A percentile compares a stretch with the other conserved stretches of the same genome.
phyloP scores from a whole-genome alignment of 2,888 invertebrate species.

The Willowsia nigromaculata region DNA sequence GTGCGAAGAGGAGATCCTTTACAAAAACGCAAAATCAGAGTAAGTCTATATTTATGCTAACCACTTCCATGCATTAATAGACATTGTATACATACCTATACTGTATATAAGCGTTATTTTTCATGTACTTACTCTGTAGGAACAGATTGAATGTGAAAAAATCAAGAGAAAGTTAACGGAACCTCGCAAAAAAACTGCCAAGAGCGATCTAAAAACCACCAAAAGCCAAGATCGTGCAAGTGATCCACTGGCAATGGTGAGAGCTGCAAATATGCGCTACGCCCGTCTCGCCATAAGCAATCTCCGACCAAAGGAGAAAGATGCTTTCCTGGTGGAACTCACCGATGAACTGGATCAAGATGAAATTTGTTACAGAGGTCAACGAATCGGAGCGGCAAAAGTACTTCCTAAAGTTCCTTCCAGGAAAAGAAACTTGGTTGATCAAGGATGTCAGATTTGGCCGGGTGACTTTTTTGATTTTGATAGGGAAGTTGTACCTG shows the following conservation, averaged over 20 bases:
- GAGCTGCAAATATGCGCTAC: conserved; percentile 56
- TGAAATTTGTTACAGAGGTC: conserved; percentile 66
- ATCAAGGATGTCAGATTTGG: conserved; percentile 70
- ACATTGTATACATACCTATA: background rate
- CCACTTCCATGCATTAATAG: background rate
- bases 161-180: conserved; percentile 48
- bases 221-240: background rate
- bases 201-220: background rate
- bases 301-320: conserved; percentile 68
- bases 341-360: conserved; percentile 58
- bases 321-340: conserved; percentile 70
- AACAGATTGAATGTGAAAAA: conserved; percentile 64
- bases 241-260: conserved; percentile 51
- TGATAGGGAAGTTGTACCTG: conserved; percentile 69
- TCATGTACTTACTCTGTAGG: background rate
- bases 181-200: conserved; percentile 32
- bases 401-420: conserved; percentile 65
- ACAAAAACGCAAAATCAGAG: conserved; percentile 24
- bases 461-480: conserved; percentile 75
- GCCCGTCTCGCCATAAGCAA: conserved; percentile 63
- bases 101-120: background rate
- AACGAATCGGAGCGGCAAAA: conserved; percentile 51
- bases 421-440: conserved; percentile 66
- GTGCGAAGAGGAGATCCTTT: conserved; percentile 59
- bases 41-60: background rate